Percentiles rank a stretch among this genome's conserved stretches.
Evolutionary conservation across 2,797 vertebrate genomes (phyloP).

Genomic region (Glyptemys insculpta): DNA sequence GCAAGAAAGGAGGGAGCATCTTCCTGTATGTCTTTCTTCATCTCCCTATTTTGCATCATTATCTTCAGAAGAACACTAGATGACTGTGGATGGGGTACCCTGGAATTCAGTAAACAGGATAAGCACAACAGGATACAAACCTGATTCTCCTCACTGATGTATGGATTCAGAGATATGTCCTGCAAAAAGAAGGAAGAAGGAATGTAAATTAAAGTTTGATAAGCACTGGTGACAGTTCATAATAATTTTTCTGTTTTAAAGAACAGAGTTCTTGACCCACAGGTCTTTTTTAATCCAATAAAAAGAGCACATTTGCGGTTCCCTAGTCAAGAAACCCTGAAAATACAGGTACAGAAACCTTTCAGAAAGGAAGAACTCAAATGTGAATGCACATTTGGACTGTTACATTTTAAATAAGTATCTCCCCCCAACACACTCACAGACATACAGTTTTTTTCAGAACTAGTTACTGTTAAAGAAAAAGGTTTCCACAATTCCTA

Average conservation of each 20-base stretch:
- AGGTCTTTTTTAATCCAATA: neutral
- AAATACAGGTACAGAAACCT: neutral
- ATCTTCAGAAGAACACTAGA: neutral
- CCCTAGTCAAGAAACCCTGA: neutral
- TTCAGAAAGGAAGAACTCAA: neutral
- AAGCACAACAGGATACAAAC: neutral
- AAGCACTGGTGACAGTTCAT: neutral
- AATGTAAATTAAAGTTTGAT: neutral
- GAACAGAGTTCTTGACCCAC: neutral
- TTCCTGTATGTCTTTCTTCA: neutral
- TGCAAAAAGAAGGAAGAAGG: neutral
- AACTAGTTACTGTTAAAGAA: too few species aligned
- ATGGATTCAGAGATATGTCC: rapidly evolving
- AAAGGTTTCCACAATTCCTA: neutral
- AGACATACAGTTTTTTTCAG: too few species aligned
- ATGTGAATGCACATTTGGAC: neutral
- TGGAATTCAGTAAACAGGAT: neutral
- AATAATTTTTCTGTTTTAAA: neutral
- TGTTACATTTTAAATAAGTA: neutral
- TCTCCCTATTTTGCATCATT: neutral
- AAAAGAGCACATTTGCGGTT: neutral
- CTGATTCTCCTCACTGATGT: neutral
- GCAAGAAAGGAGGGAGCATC: neutral
- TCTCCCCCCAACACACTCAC: neutral
- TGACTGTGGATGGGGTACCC: neutral